Evolutionary conservation across 2,888 invertebrate genomes (phyloP).

Genomic region (Eilema sororculum): DNA sequence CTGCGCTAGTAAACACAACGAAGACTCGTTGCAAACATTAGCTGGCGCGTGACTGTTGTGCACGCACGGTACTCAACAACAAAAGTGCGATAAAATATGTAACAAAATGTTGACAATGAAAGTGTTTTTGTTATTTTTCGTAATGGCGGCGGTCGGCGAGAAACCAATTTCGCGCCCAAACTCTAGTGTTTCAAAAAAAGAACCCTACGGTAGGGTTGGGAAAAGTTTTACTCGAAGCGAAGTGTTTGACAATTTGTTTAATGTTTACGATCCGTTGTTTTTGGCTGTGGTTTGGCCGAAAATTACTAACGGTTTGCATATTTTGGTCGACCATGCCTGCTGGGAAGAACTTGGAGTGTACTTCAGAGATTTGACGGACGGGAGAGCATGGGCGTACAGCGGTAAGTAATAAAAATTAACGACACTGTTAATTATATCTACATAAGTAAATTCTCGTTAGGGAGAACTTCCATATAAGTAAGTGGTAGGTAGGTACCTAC

Average conservation of each 20-base stretch:
- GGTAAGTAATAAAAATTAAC: conserved; percentile 70
- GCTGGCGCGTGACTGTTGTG: conserved; percentile 33
- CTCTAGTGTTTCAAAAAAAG: conserved; percentile 54
- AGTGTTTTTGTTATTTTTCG: conserved; percentile 48
- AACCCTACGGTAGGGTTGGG: conserved; percentile 49
- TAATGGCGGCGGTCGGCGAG: conserved; percentile 49
- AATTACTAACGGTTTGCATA: conserved; percentile 73
- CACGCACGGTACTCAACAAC: conserved; percentile 42
- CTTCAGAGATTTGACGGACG: conserved; percentile 76
- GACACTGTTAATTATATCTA: conserved; percentile 8
- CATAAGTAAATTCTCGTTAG: background rate
- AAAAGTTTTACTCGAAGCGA: conserved; percentile 63
- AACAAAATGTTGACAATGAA: conserved; percentile 54
- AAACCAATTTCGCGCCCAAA: conserved; percentile 51
- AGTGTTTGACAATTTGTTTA: conserved; percentile 75
- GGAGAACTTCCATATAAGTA: too few relatives aligned
- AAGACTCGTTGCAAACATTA: conserved; percentile 39
- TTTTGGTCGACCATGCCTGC: conserved; percentile 74
- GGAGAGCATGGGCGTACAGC: conserved; percentile 82
- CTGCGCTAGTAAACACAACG: conserved; percentile 41
- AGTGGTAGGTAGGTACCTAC: too few relatives aligned
- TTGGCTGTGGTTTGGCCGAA: conserved; percentile 81
- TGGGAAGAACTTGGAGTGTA: conserved; percentile 78
- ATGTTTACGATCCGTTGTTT: conserved; percentile 79
- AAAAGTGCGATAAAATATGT: conserved; percentile 47